phyloP scores from a whole-genome alignment of 2,113 vertebrate genomes.

The Sylvietta virens region DNA sequence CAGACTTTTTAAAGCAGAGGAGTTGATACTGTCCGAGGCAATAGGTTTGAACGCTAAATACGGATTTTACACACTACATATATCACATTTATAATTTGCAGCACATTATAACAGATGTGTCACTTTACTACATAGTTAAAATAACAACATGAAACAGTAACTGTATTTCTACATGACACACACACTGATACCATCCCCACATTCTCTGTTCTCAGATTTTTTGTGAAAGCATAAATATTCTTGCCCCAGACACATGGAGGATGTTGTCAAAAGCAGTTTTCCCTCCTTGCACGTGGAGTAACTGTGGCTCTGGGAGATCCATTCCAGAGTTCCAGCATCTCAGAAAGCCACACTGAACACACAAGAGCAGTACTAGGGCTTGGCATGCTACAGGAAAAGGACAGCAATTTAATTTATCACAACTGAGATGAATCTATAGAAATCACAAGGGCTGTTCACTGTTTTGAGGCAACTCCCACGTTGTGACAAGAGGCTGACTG shows the following conservation, averaged over 20 bases:
- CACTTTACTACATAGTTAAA: neutral
- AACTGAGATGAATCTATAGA: neutral
- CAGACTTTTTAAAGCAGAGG: neutral
- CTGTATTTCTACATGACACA: neutral
- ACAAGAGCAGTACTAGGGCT: neutral
- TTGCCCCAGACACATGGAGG: accelerated
- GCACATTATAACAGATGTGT: neutral
- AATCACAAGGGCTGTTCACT: neutral
- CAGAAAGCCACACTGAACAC: neutral
- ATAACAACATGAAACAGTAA: neutral
- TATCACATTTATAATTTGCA: neutral
- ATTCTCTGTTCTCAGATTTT: neutral
- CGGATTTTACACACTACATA: accelerated
- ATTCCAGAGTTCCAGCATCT: neutral
- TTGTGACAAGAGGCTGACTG: neutral
- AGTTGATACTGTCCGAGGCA: neutral
- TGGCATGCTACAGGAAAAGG: neutral
- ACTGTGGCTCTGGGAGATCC: neutral
- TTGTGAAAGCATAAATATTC: neutral
- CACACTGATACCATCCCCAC: neutral
- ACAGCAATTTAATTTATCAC: neutral
- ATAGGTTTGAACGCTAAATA: neutral
- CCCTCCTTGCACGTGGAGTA: neutral
- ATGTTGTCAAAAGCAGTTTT: neutral
- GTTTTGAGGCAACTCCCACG: neutral